Base-by-base conservation (phyloP, 2,888 invertebrate species). In the Ecliptopera silaceata region DNA sequence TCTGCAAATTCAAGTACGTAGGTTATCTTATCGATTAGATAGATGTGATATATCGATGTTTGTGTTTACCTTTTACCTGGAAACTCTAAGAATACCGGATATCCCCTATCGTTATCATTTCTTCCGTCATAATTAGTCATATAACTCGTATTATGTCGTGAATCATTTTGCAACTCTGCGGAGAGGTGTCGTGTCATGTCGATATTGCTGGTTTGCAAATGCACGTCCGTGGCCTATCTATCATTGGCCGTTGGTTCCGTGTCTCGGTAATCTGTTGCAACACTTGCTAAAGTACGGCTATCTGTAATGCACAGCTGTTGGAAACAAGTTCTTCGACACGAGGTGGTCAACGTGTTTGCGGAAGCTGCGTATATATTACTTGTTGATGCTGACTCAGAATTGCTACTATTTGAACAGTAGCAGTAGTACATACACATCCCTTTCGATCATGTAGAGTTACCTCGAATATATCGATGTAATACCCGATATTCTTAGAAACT, bases 281-380 rank as follows among this genome's bases (percentile, higher is more conserved):
- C 59, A 54, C 54, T 55, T 54, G 56, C 56, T 57, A 60, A 56
- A 54, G 12, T 39, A 55, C 15, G 56, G 60, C 59, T 66, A 66
- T 66, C 65, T 54, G n/a, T 43, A 42, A 50, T 38, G 56, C 42
- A 47, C 65, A 66, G 63, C 64, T 64, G 62, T 54, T 62, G 51
- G 38, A 51, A 56, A 64, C 60, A 62, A 65, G 59, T 64, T 51
- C 52, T 38, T 44, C 41, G 49, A 43, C 60, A 59, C 57, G 65
- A 34, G 60, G 53, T 41, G 47, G 53, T 36, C 45, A 60, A 59
- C 59, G 63, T 55, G 56, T 60, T 63, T 48, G 46, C 38, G 52
- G 57, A 53, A 48, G 47, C 47, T 46, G 45, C 36, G 12, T 20
- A 38, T 26, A 22, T 22, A 20, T 41, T 38, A 41, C 41, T 50